phyloP scores from a whole-genome alignment of 2,797 vertebrate species.

The Loriculus beryllinus region DNA sequence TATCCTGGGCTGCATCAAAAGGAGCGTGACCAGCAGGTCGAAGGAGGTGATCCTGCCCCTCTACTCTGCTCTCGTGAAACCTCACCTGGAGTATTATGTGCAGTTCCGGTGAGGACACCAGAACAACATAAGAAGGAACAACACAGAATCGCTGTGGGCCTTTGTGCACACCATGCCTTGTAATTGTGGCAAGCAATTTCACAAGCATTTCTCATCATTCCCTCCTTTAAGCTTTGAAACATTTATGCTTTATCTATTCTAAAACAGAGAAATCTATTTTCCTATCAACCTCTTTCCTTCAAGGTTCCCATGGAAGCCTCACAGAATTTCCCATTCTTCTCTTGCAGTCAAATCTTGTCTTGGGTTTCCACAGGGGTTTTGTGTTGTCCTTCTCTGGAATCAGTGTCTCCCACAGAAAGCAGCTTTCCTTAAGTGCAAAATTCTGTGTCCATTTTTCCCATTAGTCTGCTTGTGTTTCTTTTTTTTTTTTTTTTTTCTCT shows the following conservation, averaged over 20 bases:
- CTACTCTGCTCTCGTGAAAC: too few relatives aligned
- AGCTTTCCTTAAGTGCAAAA: not conserved
- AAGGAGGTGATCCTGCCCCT: too few relatives aligned
- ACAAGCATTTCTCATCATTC: not conserved
- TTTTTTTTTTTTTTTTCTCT: not conserved
- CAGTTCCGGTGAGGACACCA: too few relatives aligned
- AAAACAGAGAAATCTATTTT: not conserved
- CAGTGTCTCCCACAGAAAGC: not conserved
- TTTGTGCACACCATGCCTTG: not conserved
- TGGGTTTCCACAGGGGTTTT: not conserved
- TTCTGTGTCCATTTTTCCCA: not conserved
- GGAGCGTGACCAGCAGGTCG: too few relatives aligned
- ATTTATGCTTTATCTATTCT: not conserved
- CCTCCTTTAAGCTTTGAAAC: not conserved
- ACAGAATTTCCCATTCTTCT: not conserved
- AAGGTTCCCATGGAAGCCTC: not conserved
- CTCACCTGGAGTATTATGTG: too few relatives aligned
- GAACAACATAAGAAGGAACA: too few relatives aligned
- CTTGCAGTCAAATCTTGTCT: not conserved
- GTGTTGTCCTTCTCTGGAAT: not conserved
- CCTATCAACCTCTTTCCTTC: not conserved
- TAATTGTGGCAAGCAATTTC: not conserved
- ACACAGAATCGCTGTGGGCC: not conserved
- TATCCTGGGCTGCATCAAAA: too few relatives aligned
- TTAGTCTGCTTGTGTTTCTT: not conserved